Evolutionary conservation across 2,888 invertebrate genomes (phyloP), one percentile per base, ranked within the genome.

Genomic region (Cheilosia pagana): DNA sequence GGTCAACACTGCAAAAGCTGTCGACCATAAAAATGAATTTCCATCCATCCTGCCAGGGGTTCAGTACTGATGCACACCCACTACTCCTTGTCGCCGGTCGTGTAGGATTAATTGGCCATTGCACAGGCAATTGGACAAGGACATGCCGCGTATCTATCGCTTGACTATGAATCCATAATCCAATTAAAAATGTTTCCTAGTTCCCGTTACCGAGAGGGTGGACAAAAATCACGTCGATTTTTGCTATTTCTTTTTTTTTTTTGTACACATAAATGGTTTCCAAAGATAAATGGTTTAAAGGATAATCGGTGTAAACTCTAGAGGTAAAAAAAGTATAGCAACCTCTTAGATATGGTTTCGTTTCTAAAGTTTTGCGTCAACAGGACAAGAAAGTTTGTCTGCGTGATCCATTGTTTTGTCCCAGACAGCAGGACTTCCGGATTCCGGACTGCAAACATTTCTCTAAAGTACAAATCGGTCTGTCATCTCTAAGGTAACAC

Each of bases 1-100:
- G 62, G 52, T 63, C 53, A 63, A 50, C 35, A 35, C 65, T 59
- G 48, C 41, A 35, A 59, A 59, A 41, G 25, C 65, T 55, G 31
- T 59, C 28, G 76, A 83, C 67, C 78, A 78, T 78, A 78, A 82
- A 82, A 77, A 82, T 50, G 48, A 67, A 71, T 77, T 72, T 78
- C 50, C 63, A 68, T 75, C 39, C 43, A 50, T 62, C 39, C 68
- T 72, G 35, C n/a, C 3, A n/a, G 28, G 16, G 14, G 8, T 8
- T 12, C 12, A 14, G 8, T 16, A 8, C 48, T 35, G 43, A 8
- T 41, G 16, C 31, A 23, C 25, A 12, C 14, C 23, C 41, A 28
- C 35, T 35, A 31, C 52, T 43, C 59, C 25, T 65, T 7, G 16
- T 45, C 10, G 67, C 57, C 41, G 43, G 43, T 53, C 45, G 53